These are phyloP conservation scores for Gavialis gangeticus DNA, from an alignment of 2,113 vertebrate genomes.

Conservation along the genomic window DNA sequence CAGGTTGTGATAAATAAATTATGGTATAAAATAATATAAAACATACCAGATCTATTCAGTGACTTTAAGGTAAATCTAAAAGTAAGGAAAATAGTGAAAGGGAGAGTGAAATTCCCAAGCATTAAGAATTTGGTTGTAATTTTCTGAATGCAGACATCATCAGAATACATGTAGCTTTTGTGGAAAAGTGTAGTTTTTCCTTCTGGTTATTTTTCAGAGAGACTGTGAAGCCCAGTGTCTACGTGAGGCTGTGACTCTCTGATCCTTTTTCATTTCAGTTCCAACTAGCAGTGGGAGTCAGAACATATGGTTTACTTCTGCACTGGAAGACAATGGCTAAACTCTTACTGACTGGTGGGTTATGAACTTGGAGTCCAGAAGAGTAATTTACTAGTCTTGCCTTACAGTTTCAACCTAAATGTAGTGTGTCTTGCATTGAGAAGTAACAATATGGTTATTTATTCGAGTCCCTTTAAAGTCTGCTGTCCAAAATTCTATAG, in stretches of 20 bases:
- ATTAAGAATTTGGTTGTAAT: background rate
- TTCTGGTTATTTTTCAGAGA: background rate
- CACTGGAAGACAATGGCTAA: background rate
- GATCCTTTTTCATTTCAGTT: background rate
- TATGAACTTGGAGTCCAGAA: background rate
- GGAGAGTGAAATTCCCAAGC: background rate
- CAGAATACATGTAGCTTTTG: background rate
- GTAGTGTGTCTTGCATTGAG: background rate
- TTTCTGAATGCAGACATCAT: background rate
- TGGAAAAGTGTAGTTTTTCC: background rate
- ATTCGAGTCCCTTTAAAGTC: too few relatives aligned
- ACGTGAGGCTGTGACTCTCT: background rate
- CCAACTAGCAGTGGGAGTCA: background rate
- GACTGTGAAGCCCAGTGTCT: background rate
- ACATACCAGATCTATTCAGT: background rate
- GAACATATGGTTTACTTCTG: background rate
- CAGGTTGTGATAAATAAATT: background rate
- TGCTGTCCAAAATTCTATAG: too few relatives aligned
- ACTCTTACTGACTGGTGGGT: background rate
- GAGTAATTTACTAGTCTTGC: too few relatives aligned
- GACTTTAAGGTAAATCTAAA: background rate
- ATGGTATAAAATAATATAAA: accelerated
- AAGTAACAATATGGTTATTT: background rate
- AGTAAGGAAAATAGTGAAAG: background rate
- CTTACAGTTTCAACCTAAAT: background rate